Conservation (phyloP, 2,797 vertebrate genomes). For the Acanthiza pusilla region DNA sequence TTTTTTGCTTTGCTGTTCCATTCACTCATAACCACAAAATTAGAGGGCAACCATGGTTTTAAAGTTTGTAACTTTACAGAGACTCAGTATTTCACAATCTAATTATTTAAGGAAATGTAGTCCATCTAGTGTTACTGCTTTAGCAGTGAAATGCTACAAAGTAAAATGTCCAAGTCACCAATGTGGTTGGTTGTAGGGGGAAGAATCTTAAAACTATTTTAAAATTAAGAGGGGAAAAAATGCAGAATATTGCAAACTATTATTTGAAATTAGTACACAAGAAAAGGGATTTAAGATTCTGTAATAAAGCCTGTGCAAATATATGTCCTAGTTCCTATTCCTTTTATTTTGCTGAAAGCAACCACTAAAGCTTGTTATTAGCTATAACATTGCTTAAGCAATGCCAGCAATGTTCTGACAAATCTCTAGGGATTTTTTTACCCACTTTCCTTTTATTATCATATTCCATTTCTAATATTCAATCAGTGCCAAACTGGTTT, state of each 20-base stretch:
- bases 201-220: not conserved
- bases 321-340: not conserved
- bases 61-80: not conserved
- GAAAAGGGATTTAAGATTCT: not conserved
- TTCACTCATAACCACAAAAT: slow-evolving; percentile 2
- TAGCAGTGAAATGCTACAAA: not conserved
- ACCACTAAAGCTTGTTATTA: slow-evolving; percentile 27
- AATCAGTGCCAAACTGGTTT: not conserved
- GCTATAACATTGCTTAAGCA: not conserved
- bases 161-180: not conserved
- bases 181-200: not conserved
- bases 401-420: slow-evolving; percentile 13
- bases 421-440: slow-evolving; percentile 5
- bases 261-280: not conserved
- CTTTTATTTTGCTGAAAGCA: slow-evolving; percentile 21
- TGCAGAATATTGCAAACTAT: not conserved
- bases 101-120: not conserved
- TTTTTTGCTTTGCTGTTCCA: not conserved
- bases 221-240: not conserved
- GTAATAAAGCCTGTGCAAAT: not conserved
- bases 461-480: slow-evolving; percentile 28
- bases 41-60: not conserved
- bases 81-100: not conserved
- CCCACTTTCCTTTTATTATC: slow-evolving; percentile 14
- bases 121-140: not conserved